These are phyloP conservation scores for Takifugu flavidus DNA, from an alignment of 2,113 vertebrate genomes.

Conservation along the genomic window DNA sequence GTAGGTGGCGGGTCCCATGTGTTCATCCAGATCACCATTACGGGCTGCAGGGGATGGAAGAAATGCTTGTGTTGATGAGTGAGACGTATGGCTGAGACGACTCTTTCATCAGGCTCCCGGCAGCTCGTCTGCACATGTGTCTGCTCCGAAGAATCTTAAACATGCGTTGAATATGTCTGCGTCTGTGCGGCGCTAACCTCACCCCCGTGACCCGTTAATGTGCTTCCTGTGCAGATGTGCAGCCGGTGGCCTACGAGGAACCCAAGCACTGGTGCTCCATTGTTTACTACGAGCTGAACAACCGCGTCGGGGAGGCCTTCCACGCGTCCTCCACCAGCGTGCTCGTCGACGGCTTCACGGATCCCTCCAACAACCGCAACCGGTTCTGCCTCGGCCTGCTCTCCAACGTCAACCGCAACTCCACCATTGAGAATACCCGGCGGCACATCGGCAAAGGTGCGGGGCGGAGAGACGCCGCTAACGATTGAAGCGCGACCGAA, in stretches of 20 bases:
- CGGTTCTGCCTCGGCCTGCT: slow-evolving; percentile 97
- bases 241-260: slow-evolving; percentile 95
- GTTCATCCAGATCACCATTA: slow-evolving; percentile 34
- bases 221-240: slow-evolving; percentile 84
- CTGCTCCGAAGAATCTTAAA: slow-evolving; percentile 26
- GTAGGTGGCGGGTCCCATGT: slow-evolving; percentile 16
- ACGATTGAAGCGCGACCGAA: slow-evolving; percentile 9
- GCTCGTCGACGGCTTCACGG: slow-evolving; percentile 96
- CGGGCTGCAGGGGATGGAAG: slow-evolving; percentile 26
- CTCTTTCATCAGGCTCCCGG: slow-evolving; percentile 22
- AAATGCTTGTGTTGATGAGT: slow-evolving; percentile 12
- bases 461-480: neutral
- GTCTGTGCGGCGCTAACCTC: slow-evolving; percentile 9
- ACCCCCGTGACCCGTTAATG: slow-evolving; percentile 34
- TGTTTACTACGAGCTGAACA: slow-evolving; percentile 99
- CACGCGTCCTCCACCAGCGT: slow-evolving; percentile 96
- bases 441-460: slow-evolving; percentile 96
- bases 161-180: slow-evolving; percentile 25
- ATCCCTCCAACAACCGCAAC: slow-evolving; percentile 98
- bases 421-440: slow-evolving; percentile 97
- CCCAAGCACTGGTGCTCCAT: slow-evolving; percentile 99
- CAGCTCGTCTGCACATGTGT: slow-evolving; percentile 20
- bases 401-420: slow-evolving; percentile 98
- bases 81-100: slow-evolving; percentile 23
- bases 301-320: slow-evolving; percentile 95